Evolutionary conservation across 1,140 invertebrate genomes (phyloP).

Genomic region (Vanessa tameamea): DNA sequence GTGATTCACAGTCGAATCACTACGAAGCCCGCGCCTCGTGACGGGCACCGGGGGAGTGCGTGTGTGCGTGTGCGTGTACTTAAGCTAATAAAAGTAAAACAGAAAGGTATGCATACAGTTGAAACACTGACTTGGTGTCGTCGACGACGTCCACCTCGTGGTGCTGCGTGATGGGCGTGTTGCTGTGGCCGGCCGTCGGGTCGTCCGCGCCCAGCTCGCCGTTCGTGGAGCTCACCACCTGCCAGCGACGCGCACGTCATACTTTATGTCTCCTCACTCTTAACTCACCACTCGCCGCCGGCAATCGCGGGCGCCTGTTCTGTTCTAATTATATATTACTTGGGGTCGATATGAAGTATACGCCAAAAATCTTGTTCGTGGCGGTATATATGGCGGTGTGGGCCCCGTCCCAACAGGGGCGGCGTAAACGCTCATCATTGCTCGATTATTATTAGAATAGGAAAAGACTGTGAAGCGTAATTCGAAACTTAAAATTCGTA

Average conservation of each 20-base stretch:
- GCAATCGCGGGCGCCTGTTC: no score
- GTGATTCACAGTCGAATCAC: no score
- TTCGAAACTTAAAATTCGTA: slow-evolving; percentile 9
- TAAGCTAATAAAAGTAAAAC: slow-evolving; percentile 54
- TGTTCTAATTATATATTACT: no score
- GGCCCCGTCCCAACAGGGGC: no score
- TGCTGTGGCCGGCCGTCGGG: slow-evolving; percentile 96
- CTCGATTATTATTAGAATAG: no score
- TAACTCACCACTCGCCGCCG: no score
- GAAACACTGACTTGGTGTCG: slow-evolving; percentile 93
- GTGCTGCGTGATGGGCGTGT: slow-evolving; percentile 96
- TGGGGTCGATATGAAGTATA: no score
- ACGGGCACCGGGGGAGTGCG: background rate
- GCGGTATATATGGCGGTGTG: no score
- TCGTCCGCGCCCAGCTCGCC: slow-evolving; percentile 97
- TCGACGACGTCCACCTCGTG: slow-evolving; percentile 95
- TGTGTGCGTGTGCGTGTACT: slow-evolving; percentile 13
- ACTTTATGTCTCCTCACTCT: no score
- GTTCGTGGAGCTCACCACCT: slow-evolving; percentile 98
- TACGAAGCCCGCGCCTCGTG: no score
- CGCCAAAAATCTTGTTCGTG: no score
- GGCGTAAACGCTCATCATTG: no score
- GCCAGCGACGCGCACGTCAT: slow-evolving; percentile 30
- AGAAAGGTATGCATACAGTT: slow-evolving; percentile 72
- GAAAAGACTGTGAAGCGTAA: background rate